A percentile compares a stretch with the other conserved stretches of the same genome.
phyloP scores from a whole-genome alignment of 1,140 invertebrate genomes.

The Archivesica marissinica region DNA sequence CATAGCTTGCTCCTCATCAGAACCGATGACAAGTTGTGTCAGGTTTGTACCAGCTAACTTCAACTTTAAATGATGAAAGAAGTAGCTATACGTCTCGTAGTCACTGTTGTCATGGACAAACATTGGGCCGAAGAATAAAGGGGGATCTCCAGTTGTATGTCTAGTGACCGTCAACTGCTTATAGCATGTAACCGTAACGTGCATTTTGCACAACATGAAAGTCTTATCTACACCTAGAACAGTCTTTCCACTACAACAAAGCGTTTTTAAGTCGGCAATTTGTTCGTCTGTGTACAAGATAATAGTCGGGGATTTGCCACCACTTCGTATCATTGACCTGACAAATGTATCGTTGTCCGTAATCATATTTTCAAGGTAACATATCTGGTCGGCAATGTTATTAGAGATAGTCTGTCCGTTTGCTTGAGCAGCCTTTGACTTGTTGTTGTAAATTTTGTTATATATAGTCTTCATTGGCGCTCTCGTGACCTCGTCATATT shows the following conservation, averaged over 20 bases:
- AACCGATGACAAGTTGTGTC: too few species aligned
- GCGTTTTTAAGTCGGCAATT: slow-evolving; percentile 3
- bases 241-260: slow-evolving; percentile 10
- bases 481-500: too few species aligned
- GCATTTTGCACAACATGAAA: slow-evolving; percentile 45
- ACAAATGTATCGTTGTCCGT: slow-evolving; percentile 1
- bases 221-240: slow-evolving; percentile 40
- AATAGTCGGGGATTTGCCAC: slow-evolving; percentile 4
- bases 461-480: too few species aligned
- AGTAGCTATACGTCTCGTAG: too few species aligned
- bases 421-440: too few species aligned
- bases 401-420: too few species aligned
- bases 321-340: background rate
- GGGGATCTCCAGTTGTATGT: background rate
- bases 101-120: too few species aligned
- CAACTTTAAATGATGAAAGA: too few species aligned
- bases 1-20: too few species aligned
- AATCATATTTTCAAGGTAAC: background rate
- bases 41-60: too few species aligned
- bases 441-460: too few species aligned
- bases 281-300: slow-evolving; percentile 34
- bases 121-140: slow-evolving; percentile 10
- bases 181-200: slow-evolving; percentile 34
- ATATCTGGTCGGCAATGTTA: slow-evolving; percentile 19
- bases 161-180: slow-evolving; percentile 22